Base-by-base conservation (phyloP, 2,113 vertebrate genomes). In the Phoxinus phoxinus region DNA sequence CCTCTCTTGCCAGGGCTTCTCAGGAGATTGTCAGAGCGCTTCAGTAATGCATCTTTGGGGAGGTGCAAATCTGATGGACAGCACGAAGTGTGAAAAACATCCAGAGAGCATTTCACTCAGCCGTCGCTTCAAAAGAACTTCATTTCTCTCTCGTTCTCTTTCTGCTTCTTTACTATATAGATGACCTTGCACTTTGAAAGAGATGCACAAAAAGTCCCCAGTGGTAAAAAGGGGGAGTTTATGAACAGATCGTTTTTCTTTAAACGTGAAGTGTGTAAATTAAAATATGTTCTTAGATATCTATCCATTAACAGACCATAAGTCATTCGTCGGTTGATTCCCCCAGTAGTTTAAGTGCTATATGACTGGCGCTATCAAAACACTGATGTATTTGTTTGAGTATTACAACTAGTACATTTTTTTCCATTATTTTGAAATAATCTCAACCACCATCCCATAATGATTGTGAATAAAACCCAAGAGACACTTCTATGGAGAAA, bases 31-130 rank as follows among this genome's bases (percentile, higher is more conserved):
- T 67, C 11, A 69, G 77, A 21, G 44, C 72, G 23, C 35, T 27
- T 25, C 69, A 35, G 76, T 58, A 44, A 71, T 46, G 35, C 35
- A 59, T 72, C 80, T 72, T 84, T 5, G 30, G 79, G 37, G 59
- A 86, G 59, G 81, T n/a, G 79, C 46, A 83, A 87, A 83, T 85
- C 83, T 89, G 78, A 61, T 3, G 65, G 83, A 85, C 80, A 86
- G 30, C 67, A 11, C 1, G 12, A 25, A 83, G 86, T 67, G 80
- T 75, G 63, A 83, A 85, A 78, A 83, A 76, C 44, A 44, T 85
- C n/a, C n/a, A 11, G 9, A 72, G 27, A 85, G 65, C 48, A 37
- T 46, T 80, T 63, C 58, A 76, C 27, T 11, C 48, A 83, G 59
- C 32, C 48, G 15, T 65, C 27, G 69, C 56, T 58, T 82, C 75